phyloP scores from a whole-genome alignment of 2,888 invertebrate species.

The Polyommatus iphigenia region DNA sequence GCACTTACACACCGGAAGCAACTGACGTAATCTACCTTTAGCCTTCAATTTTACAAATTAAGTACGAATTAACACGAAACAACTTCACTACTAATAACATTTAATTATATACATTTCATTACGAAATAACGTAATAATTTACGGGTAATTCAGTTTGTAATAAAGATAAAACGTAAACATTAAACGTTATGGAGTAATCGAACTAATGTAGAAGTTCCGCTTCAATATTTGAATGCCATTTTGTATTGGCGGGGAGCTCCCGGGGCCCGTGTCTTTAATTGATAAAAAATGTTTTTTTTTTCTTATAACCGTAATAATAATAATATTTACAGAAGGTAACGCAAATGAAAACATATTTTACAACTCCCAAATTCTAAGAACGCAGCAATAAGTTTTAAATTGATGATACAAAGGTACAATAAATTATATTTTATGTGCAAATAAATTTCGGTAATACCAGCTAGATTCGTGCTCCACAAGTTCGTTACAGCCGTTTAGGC shows the following conservation, averaged over 20 bases:
- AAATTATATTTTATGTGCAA: conserved; percentile 21
- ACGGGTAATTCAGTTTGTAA: neutral
- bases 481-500: conserved; percentile 44
- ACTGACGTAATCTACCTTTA: conserved; percentile 41
- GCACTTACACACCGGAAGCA: conserved; percentile 64
- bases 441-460: conserved; percentile 9
- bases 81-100: conserved; percentile 13
- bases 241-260: neutral
- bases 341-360: neutral
- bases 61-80: conserved; percentile 6
- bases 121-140: neutral
- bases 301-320: neutral
- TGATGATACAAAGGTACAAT: neutral
- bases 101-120: conserved; percentile 21
- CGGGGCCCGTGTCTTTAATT: neutral
- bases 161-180: neutral
- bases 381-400: conserved; percentile 10
- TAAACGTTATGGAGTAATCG: neutral
- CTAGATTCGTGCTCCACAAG: conserved; percentile 16
- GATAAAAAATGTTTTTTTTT: neutral
- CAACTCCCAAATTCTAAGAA: neutral
- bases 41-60: conserved; percentile 29
- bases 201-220: neutral
- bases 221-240: neutral
- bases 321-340: neutral